Base-by-base conservation (phyloP, 2,797 vertebrate genomes). In the Sphaeramia orbicularis region DNA sequence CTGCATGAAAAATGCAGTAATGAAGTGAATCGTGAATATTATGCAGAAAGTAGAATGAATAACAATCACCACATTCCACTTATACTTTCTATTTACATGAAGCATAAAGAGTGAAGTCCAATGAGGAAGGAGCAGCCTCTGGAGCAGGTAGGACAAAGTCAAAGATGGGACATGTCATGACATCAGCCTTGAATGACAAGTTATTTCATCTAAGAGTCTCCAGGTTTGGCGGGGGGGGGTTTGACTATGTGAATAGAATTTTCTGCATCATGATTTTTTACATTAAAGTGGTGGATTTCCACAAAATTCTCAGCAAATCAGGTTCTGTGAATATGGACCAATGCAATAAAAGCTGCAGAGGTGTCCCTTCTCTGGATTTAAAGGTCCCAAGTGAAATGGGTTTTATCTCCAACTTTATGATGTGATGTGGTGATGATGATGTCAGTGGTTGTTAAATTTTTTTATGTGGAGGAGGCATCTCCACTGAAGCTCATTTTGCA, bases 41-140 rank as follows among this genome's bases (percentile, higher is more conserved):
- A 67, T 64, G 56, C 60, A 65, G 27, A 40, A 65, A 55, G 51
- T 51, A 37, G 8, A 30, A 59, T 65, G 58, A 83, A 80, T 74
- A 65, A 38, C 47, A 58, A 71, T 65, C 6, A 1, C 45, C 37
- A 69, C 45, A 69, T 75, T 77, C 43, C 45, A 61, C 48, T 32
- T 71, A 74, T 75, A 73, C 76, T 75, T 76, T 80, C 27, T 45
- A 32, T 44, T 49, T 51, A 62, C 67, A 66, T 30, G 59, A 50
- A 59, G 42, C 11, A 47, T 2, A 8, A 19, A 16, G 36, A 37
- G 42, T 40, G 27, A 41, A 48, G 43, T 48, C 55, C 11, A 37
- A 16, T 1, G 47, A 62, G 58, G 38, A 51, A 50, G 15, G 14
- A n/a, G 16, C 14, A 64, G 62, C 13, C 6, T n/a, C 40, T 0